phyloP scores from a whole-genome alignment of 2,797 vertebrate species.

The Rhodeus uyekii region DNA sequence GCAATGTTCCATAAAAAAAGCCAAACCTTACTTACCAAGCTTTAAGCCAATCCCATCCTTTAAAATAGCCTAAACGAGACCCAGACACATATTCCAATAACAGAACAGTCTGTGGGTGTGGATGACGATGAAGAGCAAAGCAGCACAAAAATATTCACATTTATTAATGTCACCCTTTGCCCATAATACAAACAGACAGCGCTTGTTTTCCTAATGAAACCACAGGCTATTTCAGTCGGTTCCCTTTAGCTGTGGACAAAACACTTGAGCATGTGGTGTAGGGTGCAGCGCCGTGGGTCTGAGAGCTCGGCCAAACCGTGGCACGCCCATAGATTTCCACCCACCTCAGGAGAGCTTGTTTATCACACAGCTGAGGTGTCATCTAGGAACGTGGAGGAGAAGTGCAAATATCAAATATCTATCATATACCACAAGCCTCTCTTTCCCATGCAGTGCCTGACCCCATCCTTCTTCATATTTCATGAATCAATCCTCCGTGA shows the following conservation, averaged over 20 bases:
- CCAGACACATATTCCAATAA: not conserved
- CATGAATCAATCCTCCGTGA: slow-evolving; percentile 11
- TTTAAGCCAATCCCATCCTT: not conserved
- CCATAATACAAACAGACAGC: slow-evolving; percentile 42
- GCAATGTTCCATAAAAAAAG: not conserved
- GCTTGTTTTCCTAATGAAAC: slow-evolving; percentile 55
- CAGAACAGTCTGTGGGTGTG: not conserved
- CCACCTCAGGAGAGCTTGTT: slow-evolving; percentile 11
- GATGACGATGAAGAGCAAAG: slow-evolving; percentile 1
- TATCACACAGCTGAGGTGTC: slow-evolving; percentile 45
- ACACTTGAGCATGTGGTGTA: slow-evolving; percentile 37
- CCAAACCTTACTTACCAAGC: too few relatives aligned
- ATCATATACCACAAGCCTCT: slow-evolving; percentile 45
- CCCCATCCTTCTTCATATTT: slow-evolving; percentile 25
- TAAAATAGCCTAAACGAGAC: slow-evolving; percentile 8
- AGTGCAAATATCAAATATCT: slow-evolving; percentile 40
- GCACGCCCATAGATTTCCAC: slow-evolving; percentile 32
- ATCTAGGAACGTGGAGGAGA: slow-evolving; percentile 38
- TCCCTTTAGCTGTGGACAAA: slow-evolving; percentile 25
- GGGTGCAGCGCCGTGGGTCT: not conserved
- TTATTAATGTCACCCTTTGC: slow-evolving; percentile 36
- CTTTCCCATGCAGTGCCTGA: slow-evolving; percentile 26
- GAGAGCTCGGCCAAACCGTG: not conserved
- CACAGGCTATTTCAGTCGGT: slow-evolving; percentile 51
- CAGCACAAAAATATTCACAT: slow-evolving; percentile 30